Evolutionary conservation across 2,888 invertebrate genomes (phyloP).

Genomic region (Dermolepida albohirtum): DNA sequence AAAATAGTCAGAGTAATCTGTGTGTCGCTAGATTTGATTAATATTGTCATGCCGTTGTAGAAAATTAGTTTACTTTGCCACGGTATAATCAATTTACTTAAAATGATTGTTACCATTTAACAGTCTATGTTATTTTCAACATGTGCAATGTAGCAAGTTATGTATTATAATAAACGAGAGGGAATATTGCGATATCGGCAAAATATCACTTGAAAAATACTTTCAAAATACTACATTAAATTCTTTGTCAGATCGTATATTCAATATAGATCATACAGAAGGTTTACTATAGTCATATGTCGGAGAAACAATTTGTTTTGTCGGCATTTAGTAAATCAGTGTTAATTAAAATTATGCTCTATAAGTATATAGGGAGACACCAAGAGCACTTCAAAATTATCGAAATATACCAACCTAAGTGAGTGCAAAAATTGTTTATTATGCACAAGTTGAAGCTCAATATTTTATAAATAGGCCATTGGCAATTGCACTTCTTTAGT

Average conservation of each 20-base stretch:
- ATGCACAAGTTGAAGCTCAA: no score
- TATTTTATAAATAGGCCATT: no score
- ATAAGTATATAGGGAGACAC: no score
- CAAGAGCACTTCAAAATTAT: no score
- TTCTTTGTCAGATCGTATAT: not conserved
- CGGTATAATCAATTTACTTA: slow-evolving; percentile 43
- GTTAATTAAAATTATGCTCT: no score
- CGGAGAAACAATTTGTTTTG: no score
- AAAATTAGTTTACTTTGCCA: slow-evolving; percentile 46
- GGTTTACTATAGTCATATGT: no score
- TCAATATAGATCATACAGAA: not conserved
- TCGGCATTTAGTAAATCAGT: no score
- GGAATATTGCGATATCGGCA: not conserved
- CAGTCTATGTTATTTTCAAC: slow-evolving; percentile 21
- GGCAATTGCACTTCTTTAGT: no score
- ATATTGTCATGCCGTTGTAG: slow-evolving; percentile 42
- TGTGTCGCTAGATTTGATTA: slow-evolving; percentile 43
- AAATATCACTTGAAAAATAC: not conserved
- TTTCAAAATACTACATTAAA: not conserved
- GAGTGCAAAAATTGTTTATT: no score
- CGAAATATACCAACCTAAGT: no score
- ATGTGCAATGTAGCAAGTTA: not conserved
- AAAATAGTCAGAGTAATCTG: slow-evolving; percentile 32
- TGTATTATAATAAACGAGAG: not conserved
- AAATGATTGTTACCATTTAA: slow-evolving; percentile 35